These are phyloP conservation scores for Capitulum mitella DNA, from an alignment of 2,888 invertebrate genomes.

Conservation along the genomic window DNA sequence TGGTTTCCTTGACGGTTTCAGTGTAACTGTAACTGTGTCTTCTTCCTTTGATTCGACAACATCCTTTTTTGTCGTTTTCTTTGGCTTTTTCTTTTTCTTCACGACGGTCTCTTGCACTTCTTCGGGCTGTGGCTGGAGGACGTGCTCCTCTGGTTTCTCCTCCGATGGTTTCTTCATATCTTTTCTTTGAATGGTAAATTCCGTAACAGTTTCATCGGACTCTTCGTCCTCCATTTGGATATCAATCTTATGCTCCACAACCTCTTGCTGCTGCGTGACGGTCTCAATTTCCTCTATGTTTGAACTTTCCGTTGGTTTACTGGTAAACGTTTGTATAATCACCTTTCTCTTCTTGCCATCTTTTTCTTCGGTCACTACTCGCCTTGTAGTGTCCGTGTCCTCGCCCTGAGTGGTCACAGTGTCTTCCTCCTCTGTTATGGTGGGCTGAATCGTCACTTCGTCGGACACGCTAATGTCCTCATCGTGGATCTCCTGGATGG, in stretches of 20 bases:
- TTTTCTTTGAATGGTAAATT: background rate
- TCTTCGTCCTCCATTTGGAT: background rate
- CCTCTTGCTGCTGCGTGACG: background rate
- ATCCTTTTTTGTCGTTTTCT: background rate
- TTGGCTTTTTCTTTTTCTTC: background rate
- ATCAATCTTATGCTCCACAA: background rate
- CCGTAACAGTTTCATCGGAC: background rate
- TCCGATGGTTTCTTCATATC: background rate
- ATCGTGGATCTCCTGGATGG: background rate
- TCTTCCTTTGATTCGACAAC: no score
- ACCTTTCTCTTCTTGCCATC: background rate
- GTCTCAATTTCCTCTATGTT: constrained; percentile 5
- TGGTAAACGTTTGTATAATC: background rate
- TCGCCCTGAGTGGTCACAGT: background rate
- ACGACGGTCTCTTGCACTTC: background rate
- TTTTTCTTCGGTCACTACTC: background rate
- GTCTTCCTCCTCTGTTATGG: background rate
- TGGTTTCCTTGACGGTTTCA: background rate
- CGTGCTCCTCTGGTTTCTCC: background rate
- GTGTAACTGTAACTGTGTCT: background rate
- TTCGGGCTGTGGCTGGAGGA: background rate
- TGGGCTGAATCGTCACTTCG: background rate
- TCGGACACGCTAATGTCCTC: background rate
- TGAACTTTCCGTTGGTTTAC: background rate
- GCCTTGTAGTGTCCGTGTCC: background rate